Base-by-base conservation (phyloP, 2,888 invertebrate genomes). In the Pollenia angustigena region DNA sequence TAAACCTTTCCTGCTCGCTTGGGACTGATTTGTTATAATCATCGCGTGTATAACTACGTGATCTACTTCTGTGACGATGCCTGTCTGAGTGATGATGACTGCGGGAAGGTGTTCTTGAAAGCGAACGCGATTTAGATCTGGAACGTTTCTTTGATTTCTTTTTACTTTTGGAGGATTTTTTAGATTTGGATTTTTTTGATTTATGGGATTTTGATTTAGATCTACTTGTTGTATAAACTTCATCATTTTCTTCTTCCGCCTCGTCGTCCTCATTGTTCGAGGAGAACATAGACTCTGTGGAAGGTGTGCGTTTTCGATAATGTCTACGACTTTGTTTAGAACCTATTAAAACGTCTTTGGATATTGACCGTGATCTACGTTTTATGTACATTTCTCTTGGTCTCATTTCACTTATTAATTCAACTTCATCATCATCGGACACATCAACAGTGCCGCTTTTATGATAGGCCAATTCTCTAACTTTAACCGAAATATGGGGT, bases 81-180 rank as follows among this genome's bases (percentile, higher is more conserved):
- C 71, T 74, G 16, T 86, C 75, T 3, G 52, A 66, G 44, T 72
- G 66, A 40, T 72, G 83, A 58, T 74, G 75, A 50, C 80, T 84
- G 12, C 72, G 84, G n/a, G 88, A 82, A 52, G 56, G 84, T 18
- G 87, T 84, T 42, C 79, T 81, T 8, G 87, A 85, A 2, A 54
- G 69, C 18, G 74, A 79, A n/a, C 62, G 78, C 3, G 87, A 81
- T 62, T 85, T 85, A 0, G 85, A 72, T 46, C 66, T 75, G n/a
- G 75, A 69, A 64, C 85, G 89, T 86, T 90, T 90, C 79, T 90
- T 91, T 7, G 89, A 88, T 80, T 91, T 91, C 76, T 90, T 91
- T 85, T 91, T 91, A 50, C 89, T 89, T 54, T 89, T 89, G 68
- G 90, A 90, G n/a, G 89, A 89, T 85, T 90, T 90, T 74, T 90